phyloP scores from a whole-genome alignment of 2,797 vertebrate species.

The Coluber constrictor region DNA sequence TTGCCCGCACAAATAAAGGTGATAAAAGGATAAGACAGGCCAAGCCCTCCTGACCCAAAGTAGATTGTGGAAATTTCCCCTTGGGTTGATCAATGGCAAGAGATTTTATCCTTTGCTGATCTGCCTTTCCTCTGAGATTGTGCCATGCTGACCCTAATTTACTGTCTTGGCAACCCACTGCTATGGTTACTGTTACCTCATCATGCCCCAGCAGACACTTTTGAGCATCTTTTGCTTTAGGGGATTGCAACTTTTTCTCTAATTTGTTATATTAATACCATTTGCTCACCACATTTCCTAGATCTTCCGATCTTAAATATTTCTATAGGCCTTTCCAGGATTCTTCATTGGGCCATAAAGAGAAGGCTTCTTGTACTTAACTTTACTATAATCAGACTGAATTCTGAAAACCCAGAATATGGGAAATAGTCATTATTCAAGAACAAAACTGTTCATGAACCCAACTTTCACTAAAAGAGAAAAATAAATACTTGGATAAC shows the following conservation, averaged over 20 bases:
- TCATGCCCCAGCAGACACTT: background rate
- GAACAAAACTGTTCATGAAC: background rate
- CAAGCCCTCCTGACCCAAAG: background rate
- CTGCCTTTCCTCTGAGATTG: background rate
- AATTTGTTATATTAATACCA: background rate
- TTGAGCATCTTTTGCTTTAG: background rate
- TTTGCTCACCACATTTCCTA: background rate
- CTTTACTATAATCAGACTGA: accelerated
- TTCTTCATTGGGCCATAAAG: background rate
- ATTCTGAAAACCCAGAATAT: background rate
- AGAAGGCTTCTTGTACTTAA: background rate
- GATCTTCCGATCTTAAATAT: background rate
- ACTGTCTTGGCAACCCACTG: background rate
- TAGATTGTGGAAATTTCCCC: background rate
- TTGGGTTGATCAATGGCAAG: background rate
- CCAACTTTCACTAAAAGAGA: background rate
- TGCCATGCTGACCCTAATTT: background rate
- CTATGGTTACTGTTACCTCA: background rate
- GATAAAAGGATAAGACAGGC: background rate
- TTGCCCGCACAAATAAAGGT: background rate
- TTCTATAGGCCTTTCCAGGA: background rate
- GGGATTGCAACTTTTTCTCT: background rate
- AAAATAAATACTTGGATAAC: background rate
- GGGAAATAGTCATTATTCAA: background rate
- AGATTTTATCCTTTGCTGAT: background rate